Conservation (phyloP, 1,140 invertebrate genomes). For the Dryas iulia region DNA sequence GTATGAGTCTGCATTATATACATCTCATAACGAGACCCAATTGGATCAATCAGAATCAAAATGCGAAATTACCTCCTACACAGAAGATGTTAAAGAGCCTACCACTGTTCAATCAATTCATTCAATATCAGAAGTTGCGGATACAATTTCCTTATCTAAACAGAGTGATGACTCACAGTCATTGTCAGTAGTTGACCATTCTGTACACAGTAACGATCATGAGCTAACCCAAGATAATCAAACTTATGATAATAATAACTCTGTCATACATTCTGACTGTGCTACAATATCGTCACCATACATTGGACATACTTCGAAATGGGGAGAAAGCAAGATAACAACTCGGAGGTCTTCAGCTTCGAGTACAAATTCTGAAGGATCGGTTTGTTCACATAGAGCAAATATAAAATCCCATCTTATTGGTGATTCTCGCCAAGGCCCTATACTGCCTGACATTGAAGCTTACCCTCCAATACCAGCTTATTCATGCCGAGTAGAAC, state of each 20-base stretch:
- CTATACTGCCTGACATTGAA: conserved; percentile 67
- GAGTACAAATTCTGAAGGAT: conserved; percentile 83
- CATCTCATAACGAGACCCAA: conserved; percentile 41
- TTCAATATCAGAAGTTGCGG: conserved; percentile 62
- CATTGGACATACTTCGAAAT: conserved; percentile 83
- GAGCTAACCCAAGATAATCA: conserved; percentile 64
- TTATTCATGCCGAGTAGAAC: conserved; percentile 73
- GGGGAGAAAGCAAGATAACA: conserved; percentile 87
- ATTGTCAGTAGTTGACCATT: conserved; percentile 65
- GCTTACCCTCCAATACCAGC: conserved; percentile 75
- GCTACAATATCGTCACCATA: conserved; percentile 85
- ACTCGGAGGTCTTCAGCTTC: conserved; percentile 86
- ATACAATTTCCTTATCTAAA: conserved; percentile 64
- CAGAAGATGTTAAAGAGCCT: conserved; percentile 57
- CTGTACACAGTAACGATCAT: conserved; percentile 57
- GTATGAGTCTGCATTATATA: conserved; percentile 44
- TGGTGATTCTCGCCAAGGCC: conserved; percentile 54
- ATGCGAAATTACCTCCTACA: conserved; percentile 48
- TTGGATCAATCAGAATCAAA: conserved; percentile 46
- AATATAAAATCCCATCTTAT: conserved; percentile 60
- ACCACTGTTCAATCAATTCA: conserved; percentile 49
- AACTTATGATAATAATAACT: conserved; percentile 72
- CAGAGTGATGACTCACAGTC: conserved; percentile 73
- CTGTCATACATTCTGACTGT: conserved; percentile 81
- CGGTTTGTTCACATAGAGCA: conserved; percentile 76